Conservation (phyloP, 2,113 vertebrate species). For the Pseudopipra pipra region DNA sequence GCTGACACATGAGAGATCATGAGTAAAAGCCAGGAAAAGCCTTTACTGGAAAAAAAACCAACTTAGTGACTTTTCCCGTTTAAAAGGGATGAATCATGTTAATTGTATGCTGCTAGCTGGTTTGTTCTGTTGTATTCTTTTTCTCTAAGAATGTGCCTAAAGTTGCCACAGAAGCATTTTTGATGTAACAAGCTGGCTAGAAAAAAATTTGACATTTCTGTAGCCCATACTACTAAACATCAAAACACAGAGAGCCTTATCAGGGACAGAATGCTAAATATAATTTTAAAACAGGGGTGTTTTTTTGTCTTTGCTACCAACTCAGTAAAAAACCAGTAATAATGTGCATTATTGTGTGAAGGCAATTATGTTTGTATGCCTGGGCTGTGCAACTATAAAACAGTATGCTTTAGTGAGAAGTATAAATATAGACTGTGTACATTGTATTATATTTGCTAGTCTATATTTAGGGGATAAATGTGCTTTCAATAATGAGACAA, state of each 20-base stretch:
- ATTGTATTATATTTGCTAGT: background rate
- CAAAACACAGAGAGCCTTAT: constrained; percentile 16
- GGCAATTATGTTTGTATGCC: background rate
- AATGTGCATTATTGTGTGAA: background rate
- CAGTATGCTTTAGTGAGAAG: background rate
- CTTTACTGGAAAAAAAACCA: background rate
- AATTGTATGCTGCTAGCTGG: background rate
- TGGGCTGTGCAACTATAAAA: background rate
- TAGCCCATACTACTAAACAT: background rate
- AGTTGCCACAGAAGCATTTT: constrained; percentile 27
- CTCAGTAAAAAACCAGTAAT: background rate
- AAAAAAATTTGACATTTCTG: constrained; percentile 31
- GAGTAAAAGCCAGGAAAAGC: background rate
- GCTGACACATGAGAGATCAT: background rate
- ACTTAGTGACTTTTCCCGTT: background rate
- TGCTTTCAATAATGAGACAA: background rate
- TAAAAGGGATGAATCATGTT: background rate
- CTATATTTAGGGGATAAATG: background rate
- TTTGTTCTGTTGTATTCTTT: background rate
- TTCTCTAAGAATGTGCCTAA: constrained; percentile 1
- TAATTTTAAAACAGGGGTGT: background rate
- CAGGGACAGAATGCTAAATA: background rate
- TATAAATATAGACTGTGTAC: background rate
- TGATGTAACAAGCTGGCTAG: background rate
- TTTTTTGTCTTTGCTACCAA: background rate